Evolutionary conservation across 2,113 vertebrate species (phyloP), one percentile per base, ranked within the genome.

Genomic region (Serinus canaria): DNA sequence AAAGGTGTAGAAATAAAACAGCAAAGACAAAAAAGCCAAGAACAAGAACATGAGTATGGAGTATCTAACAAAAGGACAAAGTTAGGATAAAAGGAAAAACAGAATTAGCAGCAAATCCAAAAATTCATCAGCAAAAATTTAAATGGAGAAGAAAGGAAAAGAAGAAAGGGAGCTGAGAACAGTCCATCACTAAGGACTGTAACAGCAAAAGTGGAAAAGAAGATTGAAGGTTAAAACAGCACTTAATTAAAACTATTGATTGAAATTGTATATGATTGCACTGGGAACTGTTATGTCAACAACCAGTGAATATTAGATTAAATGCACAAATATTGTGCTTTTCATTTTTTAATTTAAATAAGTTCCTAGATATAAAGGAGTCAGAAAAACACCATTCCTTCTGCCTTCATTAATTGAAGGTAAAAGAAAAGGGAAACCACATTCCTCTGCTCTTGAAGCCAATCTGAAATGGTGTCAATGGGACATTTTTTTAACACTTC

Each of bases 161-260:
- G 33, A 90, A 80, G 50, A 64, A 66, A 90, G 30, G 76, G 30
- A 88, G 8, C 4, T 79, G 83, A 70, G 49, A 86, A 56, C 4
- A 80, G 47, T 20, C 60, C 17, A 66, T 59, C 55, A 47, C 5
- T 68, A 41, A 95, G 31, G 49, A 73, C 25, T 69, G 46, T 76
- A 94, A 74, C 27, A 75, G 46, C 3, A 3, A 20, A 84, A 75
- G 47, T 37, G 7, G 66, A 92, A 84, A 30, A 88, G 27, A 86
- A 92, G 43, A 70, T 0, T 68, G 56, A 86, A 89, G 37, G 28
- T 64, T 87, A 70, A 84, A 92, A 47, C 27, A 63, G 27, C 13
- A 67, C 52, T 90, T 93, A 86, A 86, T 81, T 77, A 91, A 82
- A 95, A 81, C 39, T 79, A 78, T 90, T 88, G 87, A 91, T 73